A percentile compares a stretch with the other conserved stretches of the same genome.
Conservation (phyloP, 2,797 vertebrate species). For the Malurus splendens region DNA sequence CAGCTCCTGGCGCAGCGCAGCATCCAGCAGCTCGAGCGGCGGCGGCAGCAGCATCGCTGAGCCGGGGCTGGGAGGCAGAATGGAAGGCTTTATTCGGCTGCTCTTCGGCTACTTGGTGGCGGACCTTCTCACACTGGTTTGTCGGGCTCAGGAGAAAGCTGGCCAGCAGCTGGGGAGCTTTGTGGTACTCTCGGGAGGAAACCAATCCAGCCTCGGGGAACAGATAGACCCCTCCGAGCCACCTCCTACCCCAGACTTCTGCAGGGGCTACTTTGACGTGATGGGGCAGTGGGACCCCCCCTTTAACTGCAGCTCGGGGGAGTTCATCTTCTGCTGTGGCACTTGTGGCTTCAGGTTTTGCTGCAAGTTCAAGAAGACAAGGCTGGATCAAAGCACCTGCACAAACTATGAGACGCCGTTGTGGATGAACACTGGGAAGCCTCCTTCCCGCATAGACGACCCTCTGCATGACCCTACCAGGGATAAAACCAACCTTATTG, state of each 20-base stretch:
- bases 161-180: slow-evolving; percentile 87
- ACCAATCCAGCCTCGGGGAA: slow-evolving; percentile 82
- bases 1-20: slow-evolving; percentile 68
- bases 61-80: slow-evolving; percentile 64
- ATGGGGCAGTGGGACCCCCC: slow-evolving; percentile 98
- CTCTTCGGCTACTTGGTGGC: slow-evolving; percentile 88
- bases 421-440: slow-evolving; percentile 91
- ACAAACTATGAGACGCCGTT: slow-evolving; percentile 92
- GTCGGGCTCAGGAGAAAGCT: slow-evolving; percentile 90
- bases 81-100: slow-evolving; percentile 71
- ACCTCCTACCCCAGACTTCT: slow-evolving; percentile 86
- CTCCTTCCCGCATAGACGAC: slow-evolving; percentile 87
- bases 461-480: slow-evolving; percentile 87
- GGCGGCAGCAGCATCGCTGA: slow-evolving; percentile 51
- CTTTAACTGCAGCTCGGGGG: slow-evolving; percentile 91
- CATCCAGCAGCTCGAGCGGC: slow-evolving; percentile 50
- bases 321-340: slow-evolving; percentile 96
- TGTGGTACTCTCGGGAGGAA: slow-evolving; percentile 88
- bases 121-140: slow-evolving; percentile 88
- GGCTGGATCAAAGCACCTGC: slow-evolving; percentile 92
- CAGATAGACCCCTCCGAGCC: slow-evolving; percentile 82
- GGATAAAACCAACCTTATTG: slow-evolving; percentile 97
- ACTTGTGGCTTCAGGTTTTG: slow-evolving; percentile 99
- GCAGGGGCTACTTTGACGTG: slow-evolving; percentile 95
- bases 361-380: slow-evolving; percentile 89